Conservation (phyloP, 2,888 invertebrate genomes). For the Tenthredo amoena region DNA sequence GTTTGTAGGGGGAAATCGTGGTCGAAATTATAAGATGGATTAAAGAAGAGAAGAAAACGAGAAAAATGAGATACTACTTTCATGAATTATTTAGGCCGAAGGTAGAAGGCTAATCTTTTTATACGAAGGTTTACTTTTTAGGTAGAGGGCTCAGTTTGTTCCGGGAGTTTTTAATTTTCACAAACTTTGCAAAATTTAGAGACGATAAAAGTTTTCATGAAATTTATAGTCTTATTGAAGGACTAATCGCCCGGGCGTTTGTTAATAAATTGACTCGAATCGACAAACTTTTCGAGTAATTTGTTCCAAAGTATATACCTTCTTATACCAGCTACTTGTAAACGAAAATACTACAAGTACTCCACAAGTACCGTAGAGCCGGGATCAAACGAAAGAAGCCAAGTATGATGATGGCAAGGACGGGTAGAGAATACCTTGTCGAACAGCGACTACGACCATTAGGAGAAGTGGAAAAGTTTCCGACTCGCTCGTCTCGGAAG, state of each 20-base stretch:
- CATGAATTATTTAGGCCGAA: neutral
- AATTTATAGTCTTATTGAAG: neutral
- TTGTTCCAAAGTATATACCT: neutral
- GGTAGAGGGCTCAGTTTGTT: neutral
- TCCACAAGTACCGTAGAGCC: neutral
- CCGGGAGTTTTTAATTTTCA: neutral
- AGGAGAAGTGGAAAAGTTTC: conserved; percentile 38
- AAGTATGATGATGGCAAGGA: neutral
- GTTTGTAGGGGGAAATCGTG: neutral
- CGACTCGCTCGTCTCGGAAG: neutral
- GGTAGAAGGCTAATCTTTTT: neutral
- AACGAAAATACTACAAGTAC: neutral
- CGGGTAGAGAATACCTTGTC: conserved; percentile 28
- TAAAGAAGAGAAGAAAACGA: neutral
- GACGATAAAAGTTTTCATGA: neutral
- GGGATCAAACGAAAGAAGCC: neutral
- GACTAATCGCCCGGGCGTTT: neutral
- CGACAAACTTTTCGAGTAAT: neutral
- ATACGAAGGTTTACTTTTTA: neutral
- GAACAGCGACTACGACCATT: conserved; percentile 37
- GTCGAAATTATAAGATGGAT: neutral
- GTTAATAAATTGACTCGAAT: neutral
- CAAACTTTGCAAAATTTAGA: neutral
- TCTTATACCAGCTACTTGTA: neutral
- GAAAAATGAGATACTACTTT: neutral